Base-by-base conservation (phyloP, 2,797 vertebrate genomes). In the Girardinus metallicus region DNA sequence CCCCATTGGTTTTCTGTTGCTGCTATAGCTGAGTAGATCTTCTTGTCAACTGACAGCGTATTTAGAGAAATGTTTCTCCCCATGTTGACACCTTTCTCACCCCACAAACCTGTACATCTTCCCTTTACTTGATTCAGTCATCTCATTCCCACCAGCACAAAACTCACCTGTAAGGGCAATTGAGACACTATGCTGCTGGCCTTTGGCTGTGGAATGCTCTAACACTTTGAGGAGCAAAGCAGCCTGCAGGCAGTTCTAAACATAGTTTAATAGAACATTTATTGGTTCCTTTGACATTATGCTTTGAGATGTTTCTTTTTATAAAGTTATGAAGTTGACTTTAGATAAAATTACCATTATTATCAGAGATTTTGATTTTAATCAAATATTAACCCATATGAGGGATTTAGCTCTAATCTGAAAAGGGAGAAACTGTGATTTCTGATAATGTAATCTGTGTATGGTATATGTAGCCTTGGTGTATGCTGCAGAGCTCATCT, bases 401-500 rank as follows among this genome's bases (percentile, higher is more conserved):
- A 70, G 39, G 23, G 39, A 43, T 7, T 43, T 43, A n/a, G 41
- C 5, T 44, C 26, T 43, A 29, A n/a, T n/a, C 39, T 44, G 39
- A 43, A 11, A 44, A 44, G 5, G 9, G 68, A 43, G 12, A n/a
- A n/a, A 16, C 39, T 71, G 23, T 41, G 68, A 71, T 43, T 74
- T 60, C 13, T 76, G 53, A 15, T 74, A 15, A 71, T 44, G 66
- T 81, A 16, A 55, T 78, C 62, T 73, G 31, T 8, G n/a, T 74
- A 16, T 70, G 55, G 29, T 43, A 34, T 11, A 10, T 51, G 21
- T 49, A 36, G 73, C 66, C n/a, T 49, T 73, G 44, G 47, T 74
- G 15, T 75, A 71, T 43, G 49, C 41, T 79, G 23, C n/a, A 9
- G 47, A 70, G 18, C 43, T 66, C 9, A 70, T 87, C 71, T 79